These are phyloP conservation scores for Drosophila micromelanica DNA, from an alignment of 1,140 invertebrate genomes.

Conservation along the genomic window DNA sequence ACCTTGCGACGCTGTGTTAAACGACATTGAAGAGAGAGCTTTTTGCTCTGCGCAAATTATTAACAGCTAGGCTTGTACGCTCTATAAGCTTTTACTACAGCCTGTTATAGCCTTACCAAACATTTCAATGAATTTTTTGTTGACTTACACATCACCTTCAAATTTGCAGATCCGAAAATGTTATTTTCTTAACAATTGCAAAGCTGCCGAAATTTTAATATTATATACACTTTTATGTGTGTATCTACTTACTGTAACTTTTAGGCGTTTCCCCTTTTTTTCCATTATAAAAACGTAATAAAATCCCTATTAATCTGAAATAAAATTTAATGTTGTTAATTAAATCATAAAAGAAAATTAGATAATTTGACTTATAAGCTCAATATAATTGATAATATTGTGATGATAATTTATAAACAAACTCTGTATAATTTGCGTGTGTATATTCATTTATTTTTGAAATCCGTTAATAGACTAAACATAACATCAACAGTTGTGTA, in stretches of 20 bases:
- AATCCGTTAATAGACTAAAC: slow-evolving; percentile 77
- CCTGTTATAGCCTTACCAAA: slow-evolving; percentile 20
- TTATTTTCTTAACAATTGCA: too few species aligned
- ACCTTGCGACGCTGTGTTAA: slow-evolving; percentile 30
- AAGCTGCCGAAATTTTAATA: too few species aligned
- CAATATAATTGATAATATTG: too few species aligned
- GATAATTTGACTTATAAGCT: too few species aligned
- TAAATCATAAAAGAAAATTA: too few species aligned
- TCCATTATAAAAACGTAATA: too few species aligned
- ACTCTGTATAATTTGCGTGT: slow-evolving; percentile 43
- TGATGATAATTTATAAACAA: background rate
- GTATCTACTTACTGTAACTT: too few species aligned
- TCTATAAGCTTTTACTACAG: slow-evolving; percentile 33
- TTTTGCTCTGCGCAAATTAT: slow-evolving; percentile 26
- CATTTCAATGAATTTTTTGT: background rate
- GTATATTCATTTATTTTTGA: slow-evolving; percentile 75
- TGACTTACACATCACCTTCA: slow-evolving; percentile 6
- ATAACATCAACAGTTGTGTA: slow-evolving; percentile 80
- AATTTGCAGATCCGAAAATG: too few species aligned
- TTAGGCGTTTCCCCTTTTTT: too few species aligned
- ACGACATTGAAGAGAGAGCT: slow-evolving; percentile 35
- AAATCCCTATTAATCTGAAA: too few species aligned
- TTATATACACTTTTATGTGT: too few species aligned
- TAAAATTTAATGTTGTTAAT: too few species aligned
- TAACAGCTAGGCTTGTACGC: slow-evolving; percentile 58